Base-by-base conservation (phyloP, 2,797 vertebrate species). In the Bufotes viridis region DNA sequence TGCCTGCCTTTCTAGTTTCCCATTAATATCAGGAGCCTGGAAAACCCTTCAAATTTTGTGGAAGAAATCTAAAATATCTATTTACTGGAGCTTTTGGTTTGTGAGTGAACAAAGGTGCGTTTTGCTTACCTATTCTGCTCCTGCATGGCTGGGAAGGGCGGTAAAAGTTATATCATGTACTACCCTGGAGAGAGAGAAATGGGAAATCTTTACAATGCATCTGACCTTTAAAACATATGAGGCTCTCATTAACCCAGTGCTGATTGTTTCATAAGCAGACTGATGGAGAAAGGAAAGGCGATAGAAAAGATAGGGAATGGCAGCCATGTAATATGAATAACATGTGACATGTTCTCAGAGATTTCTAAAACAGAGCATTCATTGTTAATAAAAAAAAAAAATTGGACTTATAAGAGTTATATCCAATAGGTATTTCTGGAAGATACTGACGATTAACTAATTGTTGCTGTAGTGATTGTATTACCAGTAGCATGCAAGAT, bases 181-280 rank as follows among this genome's bases (percentile, higher is more conserved):
- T 49, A 51, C 29, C 29, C 55, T 26, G 20, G 67, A 76, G 57
- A 61, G 70, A 61, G 53, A 84, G 18, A 75, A 76, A 55, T 70
- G 29, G 60, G 20, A 75, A 69, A 49, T 74, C 82, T 49, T 84
- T 84, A 34, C 82, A 42, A 61, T 75, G 61, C 82, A 49, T 58
- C 69, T 63, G 70, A 84, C 82, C 82, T 84, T 84, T 84, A 84
- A 75, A 74, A 49, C 55, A 75, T 26, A 58, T 63, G 22, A 75
- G 51, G 82, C 57, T 75, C 82, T 76, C 82, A 84, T 75, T 84
- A 84, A 61, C 82, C 70, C 82, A n/a, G 8, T 57, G 63, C 57
- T 61, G 82, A 84, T 75, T 61, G 70, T 75, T 58, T 84, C 29
- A 84, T 49, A 24, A 74, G 55, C 22, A 63, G 29, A 42, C 13